Evolutionary conservation across 2,113 vertebrate genomes (phyloP).

Genomic region (Corythoichthys intestinalis): DNA sequence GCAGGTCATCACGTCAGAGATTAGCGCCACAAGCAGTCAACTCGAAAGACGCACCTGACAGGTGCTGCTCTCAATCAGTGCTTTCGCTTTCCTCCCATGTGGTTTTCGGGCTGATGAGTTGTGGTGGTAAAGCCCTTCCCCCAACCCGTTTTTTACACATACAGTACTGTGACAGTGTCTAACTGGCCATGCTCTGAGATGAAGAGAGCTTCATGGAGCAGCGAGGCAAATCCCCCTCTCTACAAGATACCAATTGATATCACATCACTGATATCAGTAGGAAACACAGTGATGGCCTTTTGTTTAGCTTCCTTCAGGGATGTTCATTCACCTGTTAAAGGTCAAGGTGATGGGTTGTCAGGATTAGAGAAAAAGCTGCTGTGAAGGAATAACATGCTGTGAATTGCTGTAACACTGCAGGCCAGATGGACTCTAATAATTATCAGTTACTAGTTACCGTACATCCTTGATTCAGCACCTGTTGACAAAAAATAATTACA

Average conservation of each 20-base stretch:
- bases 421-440: conserved; percentile 14
- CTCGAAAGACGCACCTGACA: conserved; percentile 73
- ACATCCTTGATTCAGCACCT: not conserved
- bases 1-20: conserved; percentile 61
- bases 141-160: conserved; percentile 21
- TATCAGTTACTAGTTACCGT: conserved; percentile 18
- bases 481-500: not conserved
- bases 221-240: conserved; percentile 42
- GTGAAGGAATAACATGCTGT: conserved; percentile 6
- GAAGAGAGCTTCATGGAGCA: conserved; percentile 9
- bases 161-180: conserved; percentile 33
- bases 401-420: not conserved
- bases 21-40: conserved; percentile 66
- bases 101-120: conserved; percentile 34
- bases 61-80: conserved; percentile 73
- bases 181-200: conserved; percentile 18
- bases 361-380: conserved; percentile 37
- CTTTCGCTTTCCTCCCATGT: conserved; percentile 34
- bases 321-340: conserved; percentile 52
- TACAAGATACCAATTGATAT: conserved; percentile 53
- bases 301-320: conserved; percentile 45
- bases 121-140: conserved; percentile 10
- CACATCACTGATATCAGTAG: conserved; percentile 50
- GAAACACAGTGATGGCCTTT: conserved; percentile 44
- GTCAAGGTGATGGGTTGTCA: conserved; percentile 47